Base-by-base conservation (phyloP, 2,888 invertebrate genomes). In the Chironomus riparius region DNA sequence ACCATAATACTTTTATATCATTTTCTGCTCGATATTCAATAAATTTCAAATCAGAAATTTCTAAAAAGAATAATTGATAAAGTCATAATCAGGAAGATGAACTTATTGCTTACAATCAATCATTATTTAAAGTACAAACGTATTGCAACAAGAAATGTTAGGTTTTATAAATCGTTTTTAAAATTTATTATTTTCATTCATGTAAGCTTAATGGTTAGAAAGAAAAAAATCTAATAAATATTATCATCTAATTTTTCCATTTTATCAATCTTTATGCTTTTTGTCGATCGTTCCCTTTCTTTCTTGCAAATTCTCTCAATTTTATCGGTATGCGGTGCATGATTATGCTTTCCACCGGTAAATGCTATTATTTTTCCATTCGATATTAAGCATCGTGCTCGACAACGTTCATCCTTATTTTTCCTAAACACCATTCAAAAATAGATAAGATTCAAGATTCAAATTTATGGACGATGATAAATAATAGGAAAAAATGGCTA, bases 361-460 rank as follows among this genome's bases (percentile, higher is more conserved):
- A 83, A 79, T 2, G 82, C 81, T 76, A 81, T 83, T 0, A 85
- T 79, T 72, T 81, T 81, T 10, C 83, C 83, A 78, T 82, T 81
- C 68, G 83, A 82, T 4, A 85, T 79, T 0, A 85, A 84, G 77
- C 85, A 85, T 3, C 85, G 81, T 0, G 85, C 83, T 2, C 83
- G 82, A 77, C 85, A 85, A 4, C 84, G 81, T 70, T 81, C 80
- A 21, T 82, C 81, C 24, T 70, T 70, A 24, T 47, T 47, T 70
- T 76, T 76, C 18, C 76, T 47, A 56, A 13, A 72, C n/a, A 1
- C 3, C 28, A 28, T 38, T 56, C 56, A 56, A 50, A 50, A 15
- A 18, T 50, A 56, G 15, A 18, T 56, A 15, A n/a, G 28, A 28
- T 28, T 28, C 4, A 38, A 4, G 10, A 6, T n/a, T 7, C 18